Base-by-base conservation (phyloP, 2,113 vertebrate species). In the Heloderma charlesbogerti region DNA sequence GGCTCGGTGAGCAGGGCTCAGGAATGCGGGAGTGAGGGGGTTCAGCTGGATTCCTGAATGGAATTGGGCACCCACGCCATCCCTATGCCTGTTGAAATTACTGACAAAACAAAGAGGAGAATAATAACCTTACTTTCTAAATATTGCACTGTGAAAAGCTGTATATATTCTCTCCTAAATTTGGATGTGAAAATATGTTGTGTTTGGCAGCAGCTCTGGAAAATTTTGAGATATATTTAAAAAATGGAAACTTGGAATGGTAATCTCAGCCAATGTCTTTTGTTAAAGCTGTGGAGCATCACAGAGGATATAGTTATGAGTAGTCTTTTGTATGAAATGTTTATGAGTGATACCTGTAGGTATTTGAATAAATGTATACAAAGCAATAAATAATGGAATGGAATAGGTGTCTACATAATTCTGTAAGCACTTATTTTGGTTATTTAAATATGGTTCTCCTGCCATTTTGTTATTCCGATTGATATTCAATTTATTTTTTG, bases 321-420 rank as follows among this genome's bases (percentile, higher is more conserved):
- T 25, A 48, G 57, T 10, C 57, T 67, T 80, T 69, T 48, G 37
- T 51, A 40, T 77, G 57, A 48, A 88, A 88, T 63, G 37, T 63
- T 66, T 78, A 78, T 88, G 57, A 77, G 43, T 87, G 34, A 60
- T 74, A 34, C 13, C 54, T 25, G 25, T 34, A 79, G 87, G 54
- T 88, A 34, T 88, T 45, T 45, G 57, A 45, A 88, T 80, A 69
- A 16, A 67, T 80, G 27, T 6, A 67, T 27, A n/a, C 1, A 78
- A 78, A 48, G 60, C 40, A 80, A 69, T 69, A 67, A 80, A 83
- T 40, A 1, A 84, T 22, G 60, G 12, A 87, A 60, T 90, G 75
- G 66, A 83, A 69, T 91, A 85, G 48, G 51, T 48, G 37, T 48
- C 12, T 84, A 57, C 79, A 85, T 78, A 78, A 78, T 86, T 67